Evolutionary conservation across 2,797 vertebrate genomes (phyloP), one percentile per base, ranked within the genome.

Genomic region (Etheostoma nigrum): DNA sequence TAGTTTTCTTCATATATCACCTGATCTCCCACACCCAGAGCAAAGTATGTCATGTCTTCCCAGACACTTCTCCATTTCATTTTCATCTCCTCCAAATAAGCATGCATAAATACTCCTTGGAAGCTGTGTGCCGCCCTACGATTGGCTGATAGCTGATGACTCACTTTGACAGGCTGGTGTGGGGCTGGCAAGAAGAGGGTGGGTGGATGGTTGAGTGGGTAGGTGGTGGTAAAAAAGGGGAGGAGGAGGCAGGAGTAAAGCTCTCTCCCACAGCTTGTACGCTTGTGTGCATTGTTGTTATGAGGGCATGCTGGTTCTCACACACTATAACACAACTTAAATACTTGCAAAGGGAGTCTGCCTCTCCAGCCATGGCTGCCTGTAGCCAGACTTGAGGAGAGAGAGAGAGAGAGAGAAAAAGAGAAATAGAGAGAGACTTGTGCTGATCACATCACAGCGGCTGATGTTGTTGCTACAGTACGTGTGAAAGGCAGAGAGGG

Each of bases 61-160:
- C 45, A 80, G 74, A 79, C 45, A 69, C 68, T 72, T 90, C 59
- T 81, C 74, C 82, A 64, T 91, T 86, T 79, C 62, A 79, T 86
- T 81, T 84, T 77, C 68, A 77, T 86, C 79, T 89, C 76, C 72
- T 86, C 71, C 64, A 86, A 84, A 86, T 80, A 85, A 65, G 68
- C 84, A 54, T 74, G 86, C 90, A 91, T 89, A 88, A 91, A 91
- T 88, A 89, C 91, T 90, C 86, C 81, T 90, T 87, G 76, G 79
- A 83, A 91, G 84, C 89, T 87, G 88, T 87, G 85, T 80, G 78
- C 89, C 63, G 59, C 76, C 5, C 10, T 72, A 16, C 70, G 74
- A 95, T 95, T 95, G 95, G 95, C 79, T 88, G 86, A 90, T 77
- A 52, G 78, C 86, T 86, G 93, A 92, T 96, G 95, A 95, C 89